These are phyloP conservation scores for Hypselothyrea guttata DNA, from an alignment of 2,888 invertebrate genomes.

Conservation along the genomic window DNA sequence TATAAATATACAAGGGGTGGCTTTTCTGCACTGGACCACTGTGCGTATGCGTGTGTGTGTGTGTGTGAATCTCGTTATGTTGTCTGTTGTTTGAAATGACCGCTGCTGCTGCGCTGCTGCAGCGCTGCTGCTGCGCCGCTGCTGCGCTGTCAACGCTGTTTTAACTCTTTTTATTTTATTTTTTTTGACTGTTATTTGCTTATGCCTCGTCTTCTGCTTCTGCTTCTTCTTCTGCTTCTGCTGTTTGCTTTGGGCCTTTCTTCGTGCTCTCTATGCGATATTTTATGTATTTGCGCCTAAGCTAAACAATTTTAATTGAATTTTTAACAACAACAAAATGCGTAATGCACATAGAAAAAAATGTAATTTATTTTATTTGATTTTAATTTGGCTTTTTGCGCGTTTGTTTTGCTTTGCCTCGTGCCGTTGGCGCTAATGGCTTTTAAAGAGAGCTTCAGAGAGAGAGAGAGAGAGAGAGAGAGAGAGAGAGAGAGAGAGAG, in stretches of 20 bases:
- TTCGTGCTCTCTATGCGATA: slow-evolving; percentile 3
- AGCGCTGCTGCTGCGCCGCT: slow-evolving; percentile 48
- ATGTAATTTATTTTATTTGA: slow-evolving; percentile 49
- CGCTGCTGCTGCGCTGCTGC: slow-evolving; percentile 58
- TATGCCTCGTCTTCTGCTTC: slow-evolving; percentile 37
- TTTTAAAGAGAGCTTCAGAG: no score
- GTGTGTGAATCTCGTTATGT: slow-evolving; percentile 70
- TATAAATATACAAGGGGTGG: slow-evolving; percentile 46
- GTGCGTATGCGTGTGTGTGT: slow-evolving; percentile 35
- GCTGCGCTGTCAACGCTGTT: slow-evolving; percentile 33
- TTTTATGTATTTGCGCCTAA: slow-evolving; percentile 19
- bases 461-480: no score
- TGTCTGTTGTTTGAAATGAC: slow-evolving; percentile 76
- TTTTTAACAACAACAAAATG: slow-evolving; percentile 61
- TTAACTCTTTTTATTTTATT: slow-evolving; percentile 60
- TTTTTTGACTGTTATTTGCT: slow-evolving; percentile 39
- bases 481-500: neutral
- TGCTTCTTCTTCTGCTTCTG: slow-evolving; percentile 25
- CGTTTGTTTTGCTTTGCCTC: slow-evolving; percentile 1
- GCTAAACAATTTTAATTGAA: slow-evolving; percentile 77
- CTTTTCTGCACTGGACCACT: slow-evolving; percentile 41
- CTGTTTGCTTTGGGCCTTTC: slow-evolving; percentile 11
- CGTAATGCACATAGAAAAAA: no score
- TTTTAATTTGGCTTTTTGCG: neutral
- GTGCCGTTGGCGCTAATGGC: neutral